Conservation (phyloP, 2,113 vertebrate genomes). For the Puffinus mauretanicus region DNA sequence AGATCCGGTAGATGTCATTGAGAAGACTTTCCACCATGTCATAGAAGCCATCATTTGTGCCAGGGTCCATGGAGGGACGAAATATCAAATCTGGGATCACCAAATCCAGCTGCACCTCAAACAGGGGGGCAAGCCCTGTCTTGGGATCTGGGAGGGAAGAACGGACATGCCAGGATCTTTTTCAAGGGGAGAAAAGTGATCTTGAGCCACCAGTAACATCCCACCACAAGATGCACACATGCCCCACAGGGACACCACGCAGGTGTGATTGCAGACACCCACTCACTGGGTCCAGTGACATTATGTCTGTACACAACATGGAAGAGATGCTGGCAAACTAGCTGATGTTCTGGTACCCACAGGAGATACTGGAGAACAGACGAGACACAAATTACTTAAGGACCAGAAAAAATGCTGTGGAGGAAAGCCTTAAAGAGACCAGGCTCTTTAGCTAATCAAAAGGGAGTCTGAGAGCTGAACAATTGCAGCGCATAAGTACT, state of each 20-base stretch:
- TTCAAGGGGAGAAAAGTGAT: background rate
- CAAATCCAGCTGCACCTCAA: conserved; percentile 86
- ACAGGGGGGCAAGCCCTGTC: conserved; percentile 76
- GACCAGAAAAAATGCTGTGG: background rate
- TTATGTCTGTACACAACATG: background rate
- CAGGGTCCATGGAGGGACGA: conserved; percentile 82
- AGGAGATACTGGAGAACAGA: background rate
- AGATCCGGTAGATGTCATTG: conserved; percentile 78
- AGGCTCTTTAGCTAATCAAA: background rate
- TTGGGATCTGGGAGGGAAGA: conserved; percentile 73
- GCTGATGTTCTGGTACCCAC: background rate
- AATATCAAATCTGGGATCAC: conserved; percentile 85
- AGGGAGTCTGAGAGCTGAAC: conserved; percentile 4
- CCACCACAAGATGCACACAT: accelerated
- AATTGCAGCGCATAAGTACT: background rate
- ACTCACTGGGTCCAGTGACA: background rate
- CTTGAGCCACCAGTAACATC: background rate
- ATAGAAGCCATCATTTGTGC: conserved; percentile 74
- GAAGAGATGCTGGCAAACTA: background rate
- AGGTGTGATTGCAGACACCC: background rate
- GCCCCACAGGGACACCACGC: background rate
- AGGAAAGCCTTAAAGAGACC: background rate
- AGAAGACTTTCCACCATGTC: conserved; percentile 82
- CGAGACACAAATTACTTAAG: background rate
- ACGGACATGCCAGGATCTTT: background rate